A percentile compares a stretch with the other conserved stretches of the same genome.
Evolutionary conservation across 2,113 vertebrate species (phyloP).

Genomic region (Aplodontia rufa): DNA sequence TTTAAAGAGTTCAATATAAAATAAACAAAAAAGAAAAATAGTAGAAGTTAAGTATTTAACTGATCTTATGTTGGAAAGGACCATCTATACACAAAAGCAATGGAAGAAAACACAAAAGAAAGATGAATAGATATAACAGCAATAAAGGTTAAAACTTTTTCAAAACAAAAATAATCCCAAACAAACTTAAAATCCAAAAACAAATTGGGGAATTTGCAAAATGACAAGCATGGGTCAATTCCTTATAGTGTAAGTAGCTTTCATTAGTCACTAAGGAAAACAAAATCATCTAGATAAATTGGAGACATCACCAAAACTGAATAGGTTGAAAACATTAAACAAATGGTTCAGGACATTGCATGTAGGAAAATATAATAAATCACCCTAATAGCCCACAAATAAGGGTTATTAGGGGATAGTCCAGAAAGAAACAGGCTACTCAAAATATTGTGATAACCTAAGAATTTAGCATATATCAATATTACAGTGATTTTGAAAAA

Average conservation of each 20-base stretch:
- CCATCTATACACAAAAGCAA: background rate
- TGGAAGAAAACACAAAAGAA: background rate
- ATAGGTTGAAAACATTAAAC: constrained; percentile 42
- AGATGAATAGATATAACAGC: background rate
- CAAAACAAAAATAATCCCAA: background rate
- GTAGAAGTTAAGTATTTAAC: background rate
- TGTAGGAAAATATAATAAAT: constrained; percentile 48
- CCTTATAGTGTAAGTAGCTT: background rate
- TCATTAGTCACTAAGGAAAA: constrained; percentile 42
- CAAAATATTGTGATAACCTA: background rate
- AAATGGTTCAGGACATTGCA: constrained; percentile 30
- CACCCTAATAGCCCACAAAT: constrained; percentile 18
- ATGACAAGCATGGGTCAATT: constrained; percentile 42
- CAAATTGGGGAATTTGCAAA: background rate
- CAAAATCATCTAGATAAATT: constrained; percentile 56
- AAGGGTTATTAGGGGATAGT: background rate
- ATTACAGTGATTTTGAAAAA: constrained; percentile 53
- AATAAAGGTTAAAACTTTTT: background rate
- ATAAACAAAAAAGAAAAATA: constrained; percentile 2
- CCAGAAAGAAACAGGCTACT: background rate
- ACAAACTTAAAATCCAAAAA: constrained; percentile 1
- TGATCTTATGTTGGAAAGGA: background rate
- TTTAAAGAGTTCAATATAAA: constrained; percentile 3
- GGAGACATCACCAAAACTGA: constrained; percentile 34
- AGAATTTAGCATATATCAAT: constrained; percentile 39